Conservation (phyloP, 2,888 invertebrate species). For the Synanthedon vespiformis region DNA sequence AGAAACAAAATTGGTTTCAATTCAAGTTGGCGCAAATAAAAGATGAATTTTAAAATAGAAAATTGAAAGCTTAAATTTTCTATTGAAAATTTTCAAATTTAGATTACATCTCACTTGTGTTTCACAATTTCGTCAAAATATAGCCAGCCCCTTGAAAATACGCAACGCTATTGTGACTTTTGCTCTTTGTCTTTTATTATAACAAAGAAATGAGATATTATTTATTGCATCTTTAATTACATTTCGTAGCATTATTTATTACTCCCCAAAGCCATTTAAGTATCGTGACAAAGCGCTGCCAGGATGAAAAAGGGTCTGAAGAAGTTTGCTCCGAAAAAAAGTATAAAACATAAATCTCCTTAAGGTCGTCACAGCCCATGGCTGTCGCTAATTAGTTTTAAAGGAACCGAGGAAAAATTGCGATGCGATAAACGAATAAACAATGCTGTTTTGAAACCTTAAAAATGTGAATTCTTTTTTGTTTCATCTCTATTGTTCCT, state of each 20-base stretch:
- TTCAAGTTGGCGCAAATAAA: too few relatives aligned
- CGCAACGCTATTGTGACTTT: too few relatives aligned
- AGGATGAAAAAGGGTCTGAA: background rate
- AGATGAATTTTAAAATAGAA: too few relatives aligned
- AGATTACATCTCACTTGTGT: too few relatives aligned
- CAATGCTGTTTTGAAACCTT: background rate
- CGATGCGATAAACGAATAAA: background rate
- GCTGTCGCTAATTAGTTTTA: constrained; percentile 1
- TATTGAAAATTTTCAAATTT: too few relatives aligned
- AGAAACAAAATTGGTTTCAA: too few relatives aligned
- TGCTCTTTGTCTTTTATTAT: too few relatives aligned
- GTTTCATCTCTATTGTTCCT: too few relatives aligned
- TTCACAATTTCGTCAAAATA: too few relatives aligned
- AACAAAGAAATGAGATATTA: background rate
- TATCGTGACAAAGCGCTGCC: background rate
- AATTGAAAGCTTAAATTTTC: too few relatives aligned
- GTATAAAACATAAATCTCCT: constrained; percentile 2
- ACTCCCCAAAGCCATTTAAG: background rate
- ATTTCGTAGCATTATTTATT: background rate
- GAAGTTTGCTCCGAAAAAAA: background rate
- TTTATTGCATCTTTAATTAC: background rate
- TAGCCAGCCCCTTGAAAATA: too few relatives aligned
- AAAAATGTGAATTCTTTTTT: too few relatives aligned
- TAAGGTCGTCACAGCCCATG: constrained; percentile 1
- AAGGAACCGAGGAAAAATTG: background rate